Evolutionary conservation across 37 sponge, comb jelly and placozoan species (phyloP).

Genomic region (Aphrocallistes beatrix): DNA sequence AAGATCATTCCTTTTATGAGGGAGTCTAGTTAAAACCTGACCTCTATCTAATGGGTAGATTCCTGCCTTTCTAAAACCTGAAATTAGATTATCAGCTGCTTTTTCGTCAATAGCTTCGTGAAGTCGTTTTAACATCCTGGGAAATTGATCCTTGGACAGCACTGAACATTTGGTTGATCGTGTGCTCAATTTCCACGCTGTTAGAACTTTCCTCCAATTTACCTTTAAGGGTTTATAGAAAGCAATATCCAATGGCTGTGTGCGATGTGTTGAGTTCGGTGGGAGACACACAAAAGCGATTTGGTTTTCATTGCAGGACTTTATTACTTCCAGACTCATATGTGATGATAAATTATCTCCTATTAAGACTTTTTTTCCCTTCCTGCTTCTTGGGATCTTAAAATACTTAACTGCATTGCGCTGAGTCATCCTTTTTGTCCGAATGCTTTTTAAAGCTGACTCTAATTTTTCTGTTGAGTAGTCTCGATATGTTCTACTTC

Average conservation of each 20-base stretch:
- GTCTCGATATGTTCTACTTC: background rate
- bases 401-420: conserved; percentile 1
- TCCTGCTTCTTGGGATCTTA: background rate
- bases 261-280: conserved; percentile 8
- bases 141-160: conserved; percentile 8
- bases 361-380: background rate
- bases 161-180: background rate
- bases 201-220: background rate
- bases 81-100: background rate
- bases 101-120: background rate
- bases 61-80: background rate
- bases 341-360: conserved; percentile 14
- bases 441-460: background rate
- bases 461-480: conserved; percentile 1
- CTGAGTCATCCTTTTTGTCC: background rate
- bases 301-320: conserved; percentile 2
- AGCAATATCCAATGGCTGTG: conserved; percentile 13
- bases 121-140: background rate
- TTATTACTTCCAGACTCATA: conserved; percentile 5
- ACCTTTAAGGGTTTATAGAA: conserved; percentile 8
- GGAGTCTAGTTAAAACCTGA: background rate
- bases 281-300: conserved; percentile 7
- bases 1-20: background rate
- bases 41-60: background rate
- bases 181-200: conserved; percentile 16